Percentiles rank a stretch among this genome's conserved stretches.
Conservation (phyloP, 53 echinoderm and acorn worm species). For the Holothuria leucospilota region DNA sequence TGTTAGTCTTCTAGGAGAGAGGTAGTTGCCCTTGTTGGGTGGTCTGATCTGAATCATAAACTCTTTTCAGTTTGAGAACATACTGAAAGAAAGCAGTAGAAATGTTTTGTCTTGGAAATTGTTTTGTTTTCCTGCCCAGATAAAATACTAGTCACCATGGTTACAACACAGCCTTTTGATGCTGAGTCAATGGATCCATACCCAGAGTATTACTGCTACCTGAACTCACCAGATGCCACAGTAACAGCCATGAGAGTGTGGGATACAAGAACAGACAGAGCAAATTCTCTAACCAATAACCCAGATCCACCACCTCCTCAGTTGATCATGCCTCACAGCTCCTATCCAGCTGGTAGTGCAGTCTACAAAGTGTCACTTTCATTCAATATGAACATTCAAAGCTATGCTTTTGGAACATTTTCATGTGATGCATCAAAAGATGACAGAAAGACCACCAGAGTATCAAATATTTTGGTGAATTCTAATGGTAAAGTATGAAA, state of each 20-base stretch:
- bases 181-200: not conserved
- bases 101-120: too few species aligned
- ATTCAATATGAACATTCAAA: not conserved
- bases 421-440: not conserved
- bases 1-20: too few species aligned
- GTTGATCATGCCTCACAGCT: too few species aligned
- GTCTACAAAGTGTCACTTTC: not conserved
- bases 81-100: too few species aligned
- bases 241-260: not conserved
- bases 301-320: not conserved
- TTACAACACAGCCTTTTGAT: not conserved
- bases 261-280: not conserved
- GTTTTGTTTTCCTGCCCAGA: not conserved
- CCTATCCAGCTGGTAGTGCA: not conserved
- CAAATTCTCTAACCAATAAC: not conserved
- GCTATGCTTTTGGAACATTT: not conserved
- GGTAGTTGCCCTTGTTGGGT: too few species aligned
- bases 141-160: slow-evolving; percentile 20
- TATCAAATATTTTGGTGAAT: slow-evolving; percentile 7
- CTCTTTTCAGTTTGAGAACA: too few species aligned
- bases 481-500: not conserved
- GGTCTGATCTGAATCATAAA: too few species aligned
- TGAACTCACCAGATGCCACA: not conserved
- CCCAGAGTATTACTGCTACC: slow-evolving; percentile 15
- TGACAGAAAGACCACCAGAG: not conserved